Base-by-base conservation (phyloP, 1,140 invertebrate species). In the Maniola jurtina region DNA sequence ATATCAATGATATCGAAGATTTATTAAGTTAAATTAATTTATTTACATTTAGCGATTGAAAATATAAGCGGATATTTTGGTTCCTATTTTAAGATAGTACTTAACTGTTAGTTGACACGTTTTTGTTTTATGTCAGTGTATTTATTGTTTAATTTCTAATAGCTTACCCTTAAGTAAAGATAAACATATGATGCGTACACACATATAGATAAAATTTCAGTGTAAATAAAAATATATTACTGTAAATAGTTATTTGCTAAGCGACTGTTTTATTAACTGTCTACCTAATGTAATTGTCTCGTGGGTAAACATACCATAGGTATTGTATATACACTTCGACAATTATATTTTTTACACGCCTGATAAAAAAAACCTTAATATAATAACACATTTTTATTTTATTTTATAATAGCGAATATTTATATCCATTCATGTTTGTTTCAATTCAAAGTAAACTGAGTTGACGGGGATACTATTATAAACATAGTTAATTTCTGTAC, bases 21-120 rank as follows among this genome's bases (percentile, higher is more conserved):
- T 77, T 81, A 81, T 79, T 79, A 83, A 83, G 76, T 80, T 83
- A 80, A 72, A 74, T 63, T 89, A 86, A 87, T 86, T 88, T 86
- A 90, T 87, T 86, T 81, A 79, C 64, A 77, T 60, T 66, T 76
- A 75, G 67, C 65, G 66, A 76, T 77, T 73, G 61, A 68, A 71
- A 45, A 33, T 34, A 42, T 58, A 63, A 68, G 66, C 55, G 42
- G 52, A 68, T 68, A 77, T 76, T 77, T 90, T 88, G 86, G 88
- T 90, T 90, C 88, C 88, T 90, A 90, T 86, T 80, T 81, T 88
- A 88, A 88, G 82, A 86, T 86, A 84, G 73, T 79, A 56, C 61
- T 70, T 72, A 66, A 69, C 61, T 45, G 11, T 64, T 65, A 68
- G 66, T 77, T 77, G 13, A 45, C 42, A 45, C 42, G 70, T 70